Evolutionary conservation across 2,888 invertebrate species (phyloP).

Genomic region (Cheilosia pagana): DNA sequence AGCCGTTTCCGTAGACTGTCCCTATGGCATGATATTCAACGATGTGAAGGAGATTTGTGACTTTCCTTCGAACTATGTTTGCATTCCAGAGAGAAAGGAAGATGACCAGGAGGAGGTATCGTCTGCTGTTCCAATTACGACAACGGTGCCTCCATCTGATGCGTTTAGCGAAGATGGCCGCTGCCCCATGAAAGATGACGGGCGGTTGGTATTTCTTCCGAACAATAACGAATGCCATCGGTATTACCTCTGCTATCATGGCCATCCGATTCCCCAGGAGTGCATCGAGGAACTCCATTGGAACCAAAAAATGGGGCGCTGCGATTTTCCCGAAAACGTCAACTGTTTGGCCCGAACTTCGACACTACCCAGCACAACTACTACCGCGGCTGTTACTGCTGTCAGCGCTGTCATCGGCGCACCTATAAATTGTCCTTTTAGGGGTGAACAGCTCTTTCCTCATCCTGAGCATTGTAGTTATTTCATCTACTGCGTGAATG

Average conservation of each 20-base stretch:
- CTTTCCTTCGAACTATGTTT: constrained; percentile 78
- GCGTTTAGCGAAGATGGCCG: background rate
- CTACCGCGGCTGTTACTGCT: background rate
- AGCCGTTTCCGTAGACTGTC: constrained; percentile 80
- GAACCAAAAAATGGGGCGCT: constrained; percentile 79
- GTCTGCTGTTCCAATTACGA: background rate
- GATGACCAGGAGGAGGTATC: constrained; percentile 33
- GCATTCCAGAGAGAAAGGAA: constrained; percentile 62
- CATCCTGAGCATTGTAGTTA: constrained; percentile 81
- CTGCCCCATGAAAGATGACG: constrained; percentile 34
- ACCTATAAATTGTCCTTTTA: constrained; percentile 78
- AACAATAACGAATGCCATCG: constrained; percentile 79
- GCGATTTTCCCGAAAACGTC: constrained; percentile 80
- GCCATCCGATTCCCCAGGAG: constrained; percentile 80
- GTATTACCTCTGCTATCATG: constrained; percentile 82
- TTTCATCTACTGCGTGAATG: constrained; percentile 82
- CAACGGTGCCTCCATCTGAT: background rate
- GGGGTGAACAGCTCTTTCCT: constrained; percentile 81
- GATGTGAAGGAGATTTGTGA: constrained; percentile 80
- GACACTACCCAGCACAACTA: constrained; percentile 13
- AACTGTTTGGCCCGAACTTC: constrained; percentile 77
- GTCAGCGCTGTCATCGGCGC: constrained; percentile 55
- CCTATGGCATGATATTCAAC: constrained; percentile 82
- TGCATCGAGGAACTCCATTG: constrained; percentile 81
- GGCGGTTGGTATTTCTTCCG: constrained; percentile 78